Base-by-base conservation (phyloP, 2,888 invertebrate genomes). In the Drepanosiphum platanoidis region DNA sequence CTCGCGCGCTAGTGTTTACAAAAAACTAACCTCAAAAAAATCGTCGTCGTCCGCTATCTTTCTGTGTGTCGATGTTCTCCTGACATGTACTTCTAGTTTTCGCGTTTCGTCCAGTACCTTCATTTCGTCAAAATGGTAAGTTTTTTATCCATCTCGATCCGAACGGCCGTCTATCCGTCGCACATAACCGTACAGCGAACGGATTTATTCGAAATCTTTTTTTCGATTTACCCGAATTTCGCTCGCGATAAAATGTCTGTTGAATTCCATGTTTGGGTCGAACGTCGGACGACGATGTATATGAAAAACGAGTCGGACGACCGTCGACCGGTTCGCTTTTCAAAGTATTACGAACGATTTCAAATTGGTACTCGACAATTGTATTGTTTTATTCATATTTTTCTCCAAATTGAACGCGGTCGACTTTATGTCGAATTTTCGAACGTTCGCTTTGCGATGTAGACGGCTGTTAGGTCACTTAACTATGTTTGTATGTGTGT, bases 71-170 rank as follows among this genome's bases (percentile, higher is more conserved):
- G 34, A 75, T 75, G 75, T 75, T 74, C 74, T 64, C 13, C 34
- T 13, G 68, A 39, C 34, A 84, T 84, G 75, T 66, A 32, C 75
- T 68, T 84, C 75, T 84, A 84, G 83, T 83, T 46, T 84, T 68
- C 66, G 46, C 8, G 46, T 75, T 3, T 61, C 32, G 66, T 39
- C 8, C 52, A 4, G 66, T 58, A 34, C 52, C 27, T 5, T 18
- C 13, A 46, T 30, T 64, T 39, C 3, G 36, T 77, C 52, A 58
- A 75, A 68, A 84, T 84, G 83, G 83, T 84, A 75, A 84, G 83
- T 84, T 84, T 83, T n/a, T 84, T 46, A 84, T 84, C 83, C 83
- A 30, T 66, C 9, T 75, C 58, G 52, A 84, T 84, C 83, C 52
- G 8, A 84, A 5, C 27, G 52, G 27, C 30, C 22, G n/a, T 52